A percentile compares a stretch with the other conserved stretches of the same genome.
phyloP scores from a whole-genome alignment of 2,888 invertebrate species.

The Acholoe squamosa region DNA sequence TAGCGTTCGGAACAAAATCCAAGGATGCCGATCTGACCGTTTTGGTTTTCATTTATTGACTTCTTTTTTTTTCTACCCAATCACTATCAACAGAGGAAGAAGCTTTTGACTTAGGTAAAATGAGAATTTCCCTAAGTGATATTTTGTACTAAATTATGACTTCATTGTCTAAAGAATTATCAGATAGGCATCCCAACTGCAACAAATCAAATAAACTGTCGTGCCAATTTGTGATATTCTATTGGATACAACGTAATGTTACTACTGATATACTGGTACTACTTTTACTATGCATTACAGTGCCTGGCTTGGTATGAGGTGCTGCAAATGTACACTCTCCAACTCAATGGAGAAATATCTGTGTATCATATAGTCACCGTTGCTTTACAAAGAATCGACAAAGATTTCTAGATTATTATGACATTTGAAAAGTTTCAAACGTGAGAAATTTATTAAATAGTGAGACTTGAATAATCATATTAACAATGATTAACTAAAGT shows the following conservation, averaged over 20 bases:
- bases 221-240: constrained; percentile 1
- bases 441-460: neutral
- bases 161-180: neutral
- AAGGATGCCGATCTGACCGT: constrained; percentile 18
- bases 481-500: too few relatives aligned
- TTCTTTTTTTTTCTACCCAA: neutral
- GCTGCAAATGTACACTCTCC: too few relatives aligned
- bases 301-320: constrained; percentile 1
- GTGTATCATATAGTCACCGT: too few relatives aligned
- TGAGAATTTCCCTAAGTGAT: neutral
- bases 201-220: neutral
- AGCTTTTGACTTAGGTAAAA: neutral
- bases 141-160: too few relatives aligned
- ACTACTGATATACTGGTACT: neutral
- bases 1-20: neutral
- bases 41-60: neutral
- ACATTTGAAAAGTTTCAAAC: neutral
- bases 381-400: too few relatives aligned
- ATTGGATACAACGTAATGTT: neutral
- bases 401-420: neutral
- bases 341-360: too few relatives aligned
- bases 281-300: neutral
- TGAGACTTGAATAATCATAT: neutral
- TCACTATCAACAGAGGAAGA: neutral
- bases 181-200: neutral